Base-by-base conservation (phyloP, 2,797 vertebrate genomes). In the Anguilla obscura region DNA sequence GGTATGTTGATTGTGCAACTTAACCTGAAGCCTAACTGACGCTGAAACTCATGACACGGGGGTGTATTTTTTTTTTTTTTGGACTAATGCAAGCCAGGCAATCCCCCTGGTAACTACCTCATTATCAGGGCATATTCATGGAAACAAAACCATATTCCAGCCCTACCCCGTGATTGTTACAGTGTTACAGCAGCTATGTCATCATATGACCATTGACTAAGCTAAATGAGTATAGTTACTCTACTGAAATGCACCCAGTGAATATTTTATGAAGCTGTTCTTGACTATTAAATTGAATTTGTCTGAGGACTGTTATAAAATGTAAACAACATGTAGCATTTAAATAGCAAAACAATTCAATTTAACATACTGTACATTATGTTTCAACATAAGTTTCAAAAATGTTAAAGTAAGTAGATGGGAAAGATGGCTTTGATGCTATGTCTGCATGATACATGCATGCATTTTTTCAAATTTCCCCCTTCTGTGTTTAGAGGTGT, bases 41-140 rank as follows among this genome's bases (percentile, higher is more conserved):
- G 74, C 50, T 36, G 86, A 21, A 83, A 54, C 74, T 63, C 30
- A 48, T 79, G 69, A 74, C 12, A 16, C 36, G 50, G 24, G 45
- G 87, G 33, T 74, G 48, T 56, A 18, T 48, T 2, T 58, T 58
- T 58, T 58, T 58, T 27, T 27, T 33, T 71, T 27, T n/a, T 71
- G 27, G 18, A 9, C 66, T 85, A 56, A 33, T 84, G 80, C 60
- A 84, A 84, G 58, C 12, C 54, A 69, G 80, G 36, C 87, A n/a
- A 71, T 80, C 36, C 56, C 69, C 69, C 10, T 71, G 69, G 30
- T 71, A 71, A 71, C 60, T 63, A 7, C n/a, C 10, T 71, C 27
- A 30, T 71, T 12, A 71, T 27, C 9, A 71, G 9, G 27, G 4
- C 8, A 30, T 27, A 12, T 71, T n/a, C 6, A n/a, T 69, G 6